A percentile compares a stretch with the other conserved stretches of the same genome.
Conservation (phyloP, 2,888 invertebrate species). For the Xanthorhoe spadicearia region DNA sequence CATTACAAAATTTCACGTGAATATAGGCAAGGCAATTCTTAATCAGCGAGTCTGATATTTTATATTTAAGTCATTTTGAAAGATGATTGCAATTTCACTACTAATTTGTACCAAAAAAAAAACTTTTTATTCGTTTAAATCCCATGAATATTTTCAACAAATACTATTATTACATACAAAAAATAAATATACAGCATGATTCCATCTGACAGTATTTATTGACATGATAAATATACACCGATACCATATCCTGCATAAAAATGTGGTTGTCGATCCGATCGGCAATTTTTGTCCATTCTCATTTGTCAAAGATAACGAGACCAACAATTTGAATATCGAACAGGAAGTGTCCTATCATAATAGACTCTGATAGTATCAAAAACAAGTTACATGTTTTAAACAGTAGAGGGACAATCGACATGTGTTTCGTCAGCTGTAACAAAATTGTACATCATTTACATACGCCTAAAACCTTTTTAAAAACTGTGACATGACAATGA, state of each 20-base stretch:
- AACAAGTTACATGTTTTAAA: slow-evolving; percentile 65
- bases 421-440: slow-evolving; percentile 76
- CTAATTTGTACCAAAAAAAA: too few relatives aligned
- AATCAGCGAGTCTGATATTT: too few relatives aligned
- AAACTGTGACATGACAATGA: slow-evolving; percentile 79
- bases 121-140: too few relatives aligned
- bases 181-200: background rate
- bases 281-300: slow-evolving; percentile 26
- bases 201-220: background rate
- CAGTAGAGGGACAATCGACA: slow-evolving; percentile 72
- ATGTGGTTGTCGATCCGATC: slow-evolving; percentile 10
- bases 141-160: too few relatives aligned
- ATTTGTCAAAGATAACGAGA: slow-evolving; percentile 32
- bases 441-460: slow-evolving; percentile 76
- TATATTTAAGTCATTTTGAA: too few relatives aligned
- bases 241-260: too few relatives aligned
- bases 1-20: too few relatives aligned
- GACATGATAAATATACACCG: background rate
- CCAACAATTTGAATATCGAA: slow-evolving; percentile 38
- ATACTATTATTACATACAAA: background rate
- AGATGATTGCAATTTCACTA: too few relatives aligned
- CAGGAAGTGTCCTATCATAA: slow-evolving; percentile 44
- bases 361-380: slow-evolving; percentile 60
- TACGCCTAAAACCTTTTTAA: slow-evolving; percentile 70
- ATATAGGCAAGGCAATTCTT: too few relatives aligned